Percentiles rank a stretch among this genome's conserved stretches.
phyloP scores from a whole-genome alignment of 1,140 invertebrate genomes.

The Lysiphlebus fabarum region DNA sequence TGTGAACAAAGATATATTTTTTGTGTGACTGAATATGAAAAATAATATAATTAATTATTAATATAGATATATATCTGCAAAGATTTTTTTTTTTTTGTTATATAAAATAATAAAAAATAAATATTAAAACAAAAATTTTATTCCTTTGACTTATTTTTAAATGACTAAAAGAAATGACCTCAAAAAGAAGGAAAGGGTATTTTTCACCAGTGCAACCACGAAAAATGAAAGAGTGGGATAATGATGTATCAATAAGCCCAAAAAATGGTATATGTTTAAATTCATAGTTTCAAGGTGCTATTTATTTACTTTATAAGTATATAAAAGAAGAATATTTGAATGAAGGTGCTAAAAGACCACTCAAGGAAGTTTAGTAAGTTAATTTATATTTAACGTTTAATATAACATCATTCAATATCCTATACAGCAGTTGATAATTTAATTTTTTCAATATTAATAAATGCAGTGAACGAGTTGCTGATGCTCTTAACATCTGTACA shows the following conservation, averaged over 20 bases:
- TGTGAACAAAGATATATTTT: no score
- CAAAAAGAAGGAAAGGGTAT: no score
- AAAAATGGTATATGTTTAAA: neutral
- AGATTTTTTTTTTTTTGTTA: no score
- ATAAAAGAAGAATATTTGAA: neutral
- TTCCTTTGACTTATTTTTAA: no score
- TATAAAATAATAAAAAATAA: no score
- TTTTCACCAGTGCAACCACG: neutral
- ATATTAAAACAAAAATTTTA: no score
- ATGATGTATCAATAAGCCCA: neutral
- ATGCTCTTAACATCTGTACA: neutral
- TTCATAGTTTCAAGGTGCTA: neutral
- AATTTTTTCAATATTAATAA: neutral
- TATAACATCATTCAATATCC: no score
- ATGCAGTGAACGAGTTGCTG: neutral
- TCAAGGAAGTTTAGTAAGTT: neutral
- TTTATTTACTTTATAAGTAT: constrained; percentile 1
- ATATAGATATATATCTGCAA: no score
- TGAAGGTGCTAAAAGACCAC: neutral
- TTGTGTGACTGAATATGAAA: no score
- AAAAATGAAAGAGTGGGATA: neutral
- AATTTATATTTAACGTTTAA: no score
- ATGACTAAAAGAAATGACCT: no score
- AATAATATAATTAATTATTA: no score
- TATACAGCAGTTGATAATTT: neutral